Evolutionary conservation across 2,113 vertebrate genomes (phyloP).

Genomic region (Hymenochirus boettgeri): DNA sequence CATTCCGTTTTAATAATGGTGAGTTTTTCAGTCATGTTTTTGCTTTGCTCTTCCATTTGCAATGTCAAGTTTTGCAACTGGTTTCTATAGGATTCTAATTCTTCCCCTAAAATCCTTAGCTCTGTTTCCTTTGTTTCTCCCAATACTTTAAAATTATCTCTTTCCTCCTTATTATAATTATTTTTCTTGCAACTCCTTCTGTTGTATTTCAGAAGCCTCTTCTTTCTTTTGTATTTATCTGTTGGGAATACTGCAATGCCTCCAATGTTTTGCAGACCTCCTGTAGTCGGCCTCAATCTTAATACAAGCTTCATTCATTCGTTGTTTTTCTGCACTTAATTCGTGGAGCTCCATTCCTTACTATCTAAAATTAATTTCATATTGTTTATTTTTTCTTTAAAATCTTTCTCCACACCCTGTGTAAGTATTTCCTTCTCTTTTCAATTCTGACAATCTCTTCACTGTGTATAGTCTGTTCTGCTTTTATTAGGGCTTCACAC

Average conservation of each 20-base stretch:
- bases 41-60: constrained; percentile 62
- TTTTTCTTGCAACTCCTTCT: constrained; percentile 62
- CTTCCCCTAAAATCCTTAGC: constrained; percentile 53
- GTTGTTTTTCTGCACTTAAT: constrained; percentile 52
- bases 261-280: constrained; percentile 58
- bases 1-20: constrained; percentile 56
- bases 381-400: constrained; percentile 75
- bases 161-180: constrained; percentile 62
- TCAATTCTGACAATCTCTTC: constrained; percentile 62
- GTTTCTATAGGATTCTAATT: constrained; percentile 59
- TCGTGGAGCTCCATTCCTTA: constrained; percentile 71
- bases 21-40: constrained; percentile 61
- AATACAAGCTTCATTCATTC: constrained; percentile 61
- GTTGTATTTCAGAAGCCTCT: constrained; percentile 47
- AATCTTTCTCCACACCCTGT: constrained; percentile 65
- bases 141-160: constrained; percentile 55
- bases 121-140: constrained; percentile 49
- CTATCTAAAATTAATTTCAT: constrained; percentile 70
- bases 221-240: constrained; percentile 43
- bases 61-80: constrained; percentile 60
- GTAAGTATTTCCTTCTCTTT: constrained; percentile 66
- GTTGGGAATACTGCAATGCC: constrained; percentile 42
- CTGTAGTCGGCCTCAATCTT: constrained; percentile 58
- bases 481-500: constrained; percentile 63
- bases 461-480: constrained; percentile 63